These are phyloP conservation scores for Hydropsyche tenuis DNA, from an alignment of 1,140 invertebrate genomes.

Conservation along the genomic window DNA sequence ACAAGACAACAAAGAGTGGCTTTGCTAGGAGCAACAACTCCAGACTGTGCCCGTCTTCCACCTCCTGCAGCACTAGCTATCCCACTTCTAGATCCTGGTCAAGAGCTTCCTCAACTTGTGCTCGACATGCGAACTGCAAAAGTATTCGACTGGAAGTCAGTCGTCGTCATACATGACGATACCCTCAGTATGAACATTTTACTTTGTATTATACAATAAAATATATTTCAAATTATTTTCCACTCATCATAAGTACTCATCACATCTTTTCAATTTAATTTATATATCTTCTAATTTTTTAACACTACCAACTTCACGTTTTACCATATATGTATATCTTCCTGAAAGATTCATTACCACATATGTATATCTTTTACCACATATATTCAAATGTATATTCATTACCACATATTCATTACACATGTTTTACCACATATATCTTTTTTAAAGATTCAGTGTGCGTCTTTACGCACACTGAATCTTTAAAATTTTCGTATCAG, in stretches of 20 bases:
- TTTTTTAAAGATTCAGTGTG: too few relatives aligned
- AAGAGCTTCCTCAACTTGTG: slow-evolving; percentile 77
- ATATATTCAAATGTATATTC: too few relatives aligned
- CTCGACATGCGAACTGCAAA: slow-evolving; percentile 71
- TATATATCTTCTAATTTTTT: not conserved
- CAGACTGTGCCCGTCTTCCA: slow-evolving; percentile 76
- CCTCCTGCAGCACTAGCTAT: slow-evolving; percentile 70
- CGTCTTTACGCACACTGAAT: not conserved
- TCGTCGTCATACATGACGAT: slow-evolving; percentile 73
- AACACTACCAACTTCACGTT: too few relatives aligned
- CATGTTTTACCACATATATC: too few relatives aligned
- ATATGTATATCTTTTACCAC: too few relatives aligned
- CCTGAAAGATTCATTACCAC: too few relatives aligned
- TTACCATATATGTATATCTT: too few relatives aligned
- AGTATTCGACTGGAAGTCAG: slow-evolving; percentile 72
- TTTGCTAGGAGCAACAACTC: slow-evolving; percentile 70
- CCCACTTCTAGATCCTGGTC: slow-evolving; percentile 67
- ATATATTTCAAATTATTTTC: slow-evolving; percentile 38
- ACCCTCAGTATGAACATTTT: slow-evolving; percentile 74
- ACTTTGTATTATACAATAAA: not conserved
- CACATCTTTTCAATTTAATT: not conserved
- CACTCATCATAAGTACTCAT: not conserved
- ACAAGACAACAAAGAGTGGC: slow-evolving; percentile 68
- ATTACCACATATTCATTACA: too few relatives aligned
- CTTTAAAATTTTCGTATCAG: not conserved